A percentile compares a stretch with the other conserved stretches of the same genome.
These are phyloP conservation scores for Drosophila quinaria DNA, from an alignment of 2,888 invertebrate genomes.

Conservation along the genomic window DNA sequence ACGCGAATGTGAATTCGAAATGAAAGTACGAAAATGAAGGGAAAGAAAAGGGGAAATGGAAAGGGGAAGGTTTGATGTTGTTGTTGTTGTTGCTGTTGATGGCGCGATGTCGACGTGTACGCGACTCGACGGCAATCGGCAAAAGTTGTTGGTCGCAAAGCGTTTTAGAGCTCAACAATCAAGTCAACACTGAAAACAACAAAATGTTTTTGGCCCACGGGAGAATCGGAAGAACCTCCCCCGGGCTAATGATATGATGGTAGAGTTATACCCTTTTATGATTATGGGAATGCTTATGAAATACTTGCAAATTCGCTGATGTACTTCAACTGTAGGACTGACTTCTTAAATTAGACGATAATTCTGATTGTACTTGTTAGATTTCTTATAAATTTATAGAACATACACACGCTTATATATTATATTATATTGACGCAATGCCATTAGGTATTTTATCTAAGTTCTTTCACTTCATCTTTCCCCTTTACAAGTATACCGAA, in stretches of 20 bases:
- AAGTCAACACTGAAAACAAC: slow-evolving; percentile 21
- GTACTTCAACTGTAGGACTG: no score
- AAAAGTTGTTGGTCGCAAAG: slow-evolving; percentile 54
- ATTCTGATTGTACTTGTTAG: not conserved
- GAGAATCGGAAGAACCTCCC: not conserved
- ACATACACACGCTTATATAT: no score
- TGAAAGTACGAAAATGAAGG: slow-evolving; percentile 2
- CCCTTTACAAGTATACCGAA: no score
- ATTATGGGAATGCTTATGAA: slow-evolving; percentile 7
- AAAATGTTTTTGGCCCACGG: slow-evolving; percentile 5
- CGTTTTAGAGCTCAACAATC: no score
- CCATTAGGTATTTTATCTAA: no score
- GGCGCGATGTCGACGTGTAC: slow-evolving; percentile 29
- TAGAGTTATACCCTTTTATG: slow-evolving; percentile 2
- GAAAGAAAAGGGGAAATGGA: not conserved
- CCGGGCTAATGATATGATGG: slow-evolving; percentile 14
- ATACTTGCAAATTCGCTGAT: not conserved
- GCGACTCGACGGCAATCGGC: slow-evolving; percentile 27
- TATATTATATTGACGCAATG: no score
- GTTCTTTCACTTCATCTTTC: no score
- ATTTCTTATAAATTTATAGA: not conserved
- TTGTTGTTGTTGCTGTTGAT: not conserved
- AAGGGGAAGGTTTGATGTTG: not conserved
- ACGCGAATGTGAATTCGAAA: slow-evolving; percentile 39
- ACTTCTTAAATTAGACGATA: not conserved